These are phyloP conservation scores for Mixornis gularis DNA, from an alignment of 2,113 vertebrate genomes.

Conservation along the genomic window DNA sequence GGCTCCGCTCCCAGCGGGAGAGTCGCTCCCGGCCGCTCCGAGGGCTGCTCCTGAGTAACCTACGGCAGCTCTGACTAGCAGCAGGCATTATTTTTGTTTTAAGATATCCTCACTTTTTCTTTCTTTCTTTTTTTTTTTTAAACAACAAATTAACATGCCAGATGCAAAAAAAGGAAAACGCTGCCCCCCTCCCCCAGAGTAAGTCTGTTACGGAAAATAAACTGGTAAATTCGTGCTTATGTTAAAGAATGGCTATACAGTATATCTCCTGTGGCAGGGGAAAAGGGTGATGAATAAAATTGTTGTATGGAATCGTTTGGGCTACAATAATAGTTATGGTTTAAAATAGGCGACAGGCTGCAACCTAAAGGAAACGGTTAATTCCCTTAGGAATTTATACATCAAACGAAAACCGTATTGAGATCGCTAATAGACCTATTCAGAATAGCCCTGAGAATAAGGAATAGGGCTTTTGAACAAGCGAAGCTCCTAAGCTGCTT, in stretches of 20 bases:
- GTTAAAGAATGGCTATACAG: not conserved
- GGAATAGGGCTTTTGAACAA: slow-evolving; percentile 16
- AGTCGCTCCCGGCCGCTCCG: not conserved
- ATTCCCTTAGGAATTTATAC: slow-evolving; percentile 57
- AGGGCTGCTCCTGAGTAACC: not conserved
- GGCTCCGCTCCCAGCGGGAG: not conserved
- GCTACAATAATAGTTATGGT: not conserved
- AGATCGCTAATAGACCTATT: slow-evolving; percentile 8
- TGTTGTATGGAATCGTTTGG: not conserved
- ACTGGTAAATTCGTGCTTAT: not conserved
- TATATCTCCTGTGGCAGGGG: not conserved
- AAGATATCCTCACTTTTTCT: not conserved
- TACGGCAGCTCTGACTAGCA: not conserved
- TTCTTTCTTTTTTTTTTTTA: too few relatives aligned
- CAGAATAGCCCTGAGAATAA: slow-evolving; percentile 15
- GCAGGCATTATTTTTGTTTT: slow-evolving; percentile 2
- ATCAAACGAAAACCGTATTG: slow-evolving; percentile 53
- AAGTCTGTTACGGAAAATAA: not conserved
- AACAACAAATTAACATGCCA: not conserved
- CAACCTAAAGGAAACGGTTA: slow-evolving; percentile 32
- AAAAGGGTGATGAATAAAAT: not conserved
- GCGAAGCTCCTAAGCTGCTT: slow-evolving; percentile 22
- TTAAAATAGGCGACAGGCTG: not conserved
- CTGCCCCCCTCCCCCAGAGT: not conserved
- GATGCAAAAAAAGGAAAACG: not conserved